These are phyloP conservation scores for Paralichthys olivaceus DNA, from an alignment of 2,113 vertebrate species.

Conservation along the genomic window DNA sequence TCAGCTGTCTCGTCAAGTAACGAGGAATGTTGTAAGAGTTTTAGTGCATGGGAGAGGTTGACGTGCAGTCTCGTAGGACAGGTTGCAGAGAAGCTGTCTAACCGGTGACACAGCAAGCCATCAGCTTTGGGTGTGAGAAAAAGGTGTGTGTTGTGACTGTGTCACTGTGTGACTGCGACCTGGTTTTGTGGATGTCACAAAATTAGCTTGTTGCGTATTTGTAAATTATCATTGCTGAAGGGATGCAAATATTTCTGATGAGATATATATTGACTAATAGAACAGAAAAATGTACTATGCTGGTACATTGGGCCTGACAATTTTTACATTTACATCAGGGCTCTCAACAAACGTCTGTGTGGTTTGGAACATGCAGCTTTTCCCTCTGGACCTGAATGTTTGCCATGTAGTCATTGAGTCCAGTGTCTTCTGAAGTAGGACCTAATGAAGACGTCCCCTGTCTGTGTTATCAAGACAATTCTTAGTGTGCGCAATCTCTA, in stretches of 20 bases:
- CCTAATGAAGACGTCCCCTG: background rate
- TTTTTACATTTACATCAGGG: background rate
- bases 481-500: too few relatives aligned
- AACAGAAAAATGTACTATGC: background rate
- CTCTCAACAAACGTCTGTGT: background rate
- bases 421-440: background rate
- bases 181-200: slow-evolving; percentile 25
- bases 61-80: slow-evolving; percentile 43
- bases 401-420: background rate
- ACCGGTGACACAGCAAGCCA: slow-evolving; percentile 81
- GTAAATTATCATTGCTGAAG: slow-evolving; percentile 8
- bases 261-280: background rate
- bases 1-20: slow-evolving; percentile 7
- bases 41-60: slow-evolving; percentile 62
- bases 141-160: slow-evolving; percentile 40
- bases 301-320: background rate
- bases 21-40: slow-evolving; percentile 10
- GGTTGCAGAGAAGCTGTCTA: slow-evolving; percentile 73
- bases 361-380: background rate
- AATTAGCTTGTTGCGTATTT: slow-evolving; percentile 24
- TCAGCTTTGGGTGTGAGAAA: slow-evolving; percentile 69
- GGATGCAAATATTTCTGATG: background rate
- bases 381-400: background rate
- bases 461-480: background rate
- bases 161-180: too few relatives aligned